Base-by-base conservation (phyloP, 2,797 vertebrate species). In the Rhabdophis nuchalis region DNA sequence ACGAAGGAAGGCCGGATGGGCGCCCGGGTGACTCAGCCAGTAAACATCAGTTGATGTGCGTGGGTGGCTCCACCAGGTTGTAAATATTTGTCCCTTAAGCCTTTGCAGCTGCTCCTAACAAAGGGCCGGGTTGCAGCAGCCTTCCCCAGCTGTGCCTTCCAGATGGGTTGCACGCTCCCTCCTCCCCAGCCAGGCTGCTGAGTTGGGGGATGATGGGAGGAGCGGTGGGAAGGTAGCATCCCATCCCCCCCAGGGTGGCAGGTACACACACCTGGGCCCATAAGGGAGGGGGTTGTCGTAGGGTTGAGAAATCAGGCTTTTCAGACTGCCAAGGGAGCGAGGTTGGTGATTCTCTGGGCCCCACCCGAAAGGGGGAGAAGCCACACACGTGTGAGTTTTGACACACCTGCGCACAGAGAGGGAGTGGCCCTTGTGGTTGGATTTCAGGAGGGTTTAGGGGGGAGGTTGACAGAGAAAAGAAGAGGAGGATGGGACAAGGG, bases 241-340 rank as follows among this genome's bases (percentile, higher is more conserved):
- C 23, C 23, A 3, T 1, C 46, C 46, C 3, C 5, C 46, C 46
- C 46, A 25, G 4, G 23, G 50, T 0, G 3, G 52, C 85, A 86
- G 52, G 52, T 14, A 9, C 4, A 23, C 46, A 29, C 52, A 86
- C 85, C 41, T 32, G 23, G 2, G 14, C 2, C 5, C 7, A n/a
- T n/a, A n/a, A n/a, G n/a, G n/a, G n/a, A 2, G n/a, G n/a, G 8
- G 7, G 18, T 72, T 32, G 1, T 57, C 14, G 0, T 18, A 2
- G n/a, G n/a, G 64, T 18, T 32, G 64, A 32, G n/a, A 18, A 32
- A 32, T 18, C 13, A 16, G 29, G 14, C 27, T 53, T 7, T 7
- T n/a, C 27, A 16, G 29, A 53, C 53, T 27, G 27, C 50, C 50
- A 85, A 46, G 1, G 9, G 46, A 50, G 4, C 46, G 5, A 25